These are phyloP conservation scores for Cavia porcellus DNA, from an alignment of 2,113 vertebrate genomes.

Conservation along the genomic window DNA sequence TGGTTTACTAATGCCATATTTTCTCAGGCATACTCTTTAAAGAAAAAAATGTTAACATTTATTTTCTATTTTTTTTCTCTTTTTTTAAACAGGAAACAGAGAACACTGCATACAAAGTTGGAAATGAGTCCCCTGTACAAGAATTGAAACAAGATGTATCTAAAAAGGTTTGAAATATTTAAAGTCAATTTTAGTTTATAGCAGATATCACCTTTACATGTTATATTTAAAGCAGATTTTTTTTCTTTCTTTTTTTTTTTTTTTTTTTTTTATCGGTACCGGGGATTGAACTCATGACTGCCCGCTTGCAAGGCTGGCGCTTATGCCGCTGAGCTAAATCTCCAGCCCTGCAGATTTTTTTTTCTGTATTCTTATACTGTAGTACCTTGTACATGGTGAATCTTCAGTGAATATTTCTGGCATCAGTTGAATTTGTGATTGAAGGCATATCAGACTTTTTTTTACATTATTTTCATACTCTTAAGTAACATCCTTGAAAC, in stretches of 20 bases:
- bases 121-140: slow-evolving; percentile 81
- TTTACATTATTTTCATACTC: slow-evolving; percentile 55
- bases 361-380: slow-evolving; percentile 27
- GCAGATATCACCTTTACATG: slow-evolving; percentile 7
- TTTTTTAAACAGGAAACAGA: slow-evolving; percentile 84
- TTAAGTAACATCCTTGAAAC: slow-evolving; percentile 39
- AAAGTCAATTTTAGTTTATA: slow-evolving; percentile 58
- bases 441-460: slow-evolving; percentile 31
- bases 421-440: slow-evolving; percentile 49
- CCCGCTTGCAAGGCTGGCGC: no score
- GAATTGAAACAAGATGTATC: slow-evolving; percentile 90
- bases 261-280: no score
- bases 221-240: slow-evolving; percentile 9
- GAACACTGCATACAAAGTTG: slow-evolving; percentile 75
- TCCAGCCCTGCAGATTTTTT: background rate
- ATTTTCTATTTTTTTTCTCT: slow-evolving; percentile 53
- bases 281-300: no score
- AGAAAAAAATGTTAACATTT: slow-evolving; percentile 40
- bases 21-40: background rate
- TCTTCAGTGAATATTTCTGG: slow-evolving; percentile 46
- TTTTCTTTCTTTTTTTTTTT: no score
- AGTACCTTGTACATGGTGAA: background rate
- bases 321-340: no score
- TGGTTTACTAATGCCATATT: slow-evolving; percentile 42
- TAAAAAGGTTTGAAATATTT: slow-evolving; percentile 88